Evolutionary conservation across 2,113 vertebrate genomes (phyloP), one percentile per base, ranked within the genome.

Genomic region (Pluvialis apricaria): DNA sequence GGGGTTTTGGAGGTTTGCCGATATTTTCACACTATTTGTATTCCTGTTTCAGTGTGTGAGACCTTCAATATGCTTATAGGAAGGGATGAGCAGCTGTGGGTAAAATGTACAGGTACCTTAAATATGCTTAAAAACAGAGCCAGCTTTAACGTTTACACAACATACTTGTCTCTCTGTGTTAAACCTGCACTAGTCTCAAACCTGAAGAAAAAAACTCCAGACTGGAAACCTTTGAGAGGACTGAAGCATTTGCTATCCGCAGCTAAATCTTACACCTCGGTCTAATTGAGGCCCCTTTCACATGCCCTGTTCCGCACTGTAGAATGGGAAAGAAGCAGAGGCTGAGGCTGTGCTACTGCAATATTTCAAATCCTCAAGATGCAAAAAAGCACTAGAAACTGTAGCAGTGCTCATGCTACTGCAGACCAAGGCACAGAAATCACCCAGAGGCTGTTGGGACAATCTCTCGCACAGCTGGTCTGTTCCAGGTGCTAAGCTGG

Each of bases 341-440:
- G 13, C 20, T 85, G 65, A 65, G 62, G 24, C 13, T 76, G 29
- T 69, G 11, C 40, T 55, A 9, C 2, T 26, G 36, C 58, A 57
- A 1, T 20, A 45, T 64, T 92, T 79, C 14, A 72, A 38, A 38
- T 3, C 34, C 45, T 58, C 1, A 1, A 29, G 79, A 42, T 36
- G 34, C 24, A 73, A 17, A 80, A 80, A 86, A 42, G 28, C 28
- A 18, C 52, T 31, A 36, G 40, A 29, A 93, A 32, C 7, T 5
- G 21, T 1, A 4, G 1, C 1, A 36, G 61, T 2, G 29, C 12
- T 65, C 1, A 0, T 66, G 66, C 45, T 57, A 3, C 15, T 77
- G 18, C 88, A 58, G 36, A 13, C 13, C 45, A 32, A 72, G n/a
- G 20, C 62, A n/a, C 0, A 0, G 54, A 49, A 86, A 36, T 14